Evolutionary conservation across 2,888 invertebrate species (phyloP).

Genomic region (Synanthedon vespiformis): DNA sequence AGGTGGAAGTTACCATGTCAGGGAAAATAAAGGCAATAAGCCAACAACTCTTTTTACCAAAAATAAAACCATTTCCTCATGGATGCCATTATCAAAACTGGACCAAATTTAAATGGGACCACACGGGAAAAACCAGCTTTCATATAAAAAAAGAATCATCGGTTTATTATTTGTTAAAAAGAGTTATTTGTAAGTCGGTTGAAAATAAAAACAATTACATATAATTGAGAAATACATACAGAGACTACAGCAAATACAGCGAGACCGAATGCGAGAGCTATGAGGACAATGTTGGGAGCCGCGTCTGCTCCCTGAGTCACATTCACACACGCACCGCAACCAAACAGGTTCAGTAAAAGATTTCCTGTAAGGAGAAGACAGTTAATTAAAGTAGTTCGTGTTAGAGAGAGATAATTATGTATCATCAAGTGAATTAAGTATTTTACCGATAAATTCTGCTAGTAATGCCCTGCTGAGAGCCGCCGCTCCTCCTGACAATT

Average conservation of each 20-base stretch:
- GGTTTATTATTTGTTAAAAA: no score
- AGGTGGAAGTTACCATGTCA: no score
- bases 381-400: no score
- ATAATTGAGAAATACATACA: slow-evolving; percentile 47
- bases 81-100: no score
- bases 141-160: no score
- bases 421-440: neutral
- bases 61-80: no score
- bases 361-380: slow-evolving; percentile 65
- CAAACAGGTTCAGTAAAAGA: slow-evolving; percentile 88
- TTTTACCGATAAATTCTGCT: slow-evolving; percentile 84
- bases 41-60: no score
- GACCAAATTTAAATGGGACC: no score
- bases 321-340: slow-evolving; percentile 83
- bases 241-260: slow-evolving; percentile 86
- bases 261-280: slow-evolving; percentile 87
- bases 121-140: no score
- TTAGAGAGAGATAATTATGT: no score
- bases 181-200: no score
- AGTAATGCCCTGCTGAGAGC: slow-evolving; percentile 83
- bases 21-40: neutral
- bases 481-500: slow-evolving; percentile 76
- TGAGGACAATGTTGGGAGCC: slow-evolving; percentile 72
- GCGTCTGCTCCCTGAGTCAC: slow-evolving; percentile 56
- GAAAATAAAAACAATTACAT: neutral